Conservation (phyloP, 2,113 vertebrate species). For the Neolamprologus falcicula region DNA sequence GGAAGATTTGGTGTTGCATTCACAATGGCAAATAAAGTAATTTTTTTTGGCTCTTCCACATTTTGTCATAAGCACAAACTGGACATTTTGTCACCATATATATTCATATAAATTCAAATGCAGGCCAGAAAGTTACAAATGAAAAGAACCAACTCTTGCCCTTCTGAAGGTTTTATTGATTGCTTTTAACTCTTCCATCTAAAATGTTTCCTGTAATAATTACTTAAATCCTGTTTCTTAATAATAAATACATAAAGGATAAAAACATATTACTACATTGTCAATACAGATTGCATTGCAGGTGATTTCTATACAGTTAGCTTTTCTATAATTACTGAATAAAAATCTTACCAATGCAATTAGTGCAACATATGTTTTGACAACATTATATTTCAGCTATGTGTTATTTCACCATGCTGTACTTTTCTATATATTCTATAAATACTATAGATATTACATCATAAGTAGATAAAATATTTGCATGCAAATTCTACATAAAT, state of each 20-base stretch:
- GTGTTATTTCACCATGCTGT: neutral
- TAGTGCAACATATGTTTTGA: neutral
- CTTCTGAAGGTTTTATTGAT: slow-evolving; percentile 40
- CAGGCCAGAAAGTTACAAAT: neutral
- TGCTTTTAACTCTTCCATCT: neutral
- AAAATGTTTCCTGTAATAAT: neutral
- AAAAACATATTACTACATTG: neutral
- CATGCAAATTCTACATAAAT: neutral
- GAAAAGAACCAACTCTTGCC: neutral
- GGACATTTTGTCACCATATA: neutral
- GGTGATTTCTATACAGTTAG: neutral
- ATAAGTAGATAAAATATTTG: neutral
- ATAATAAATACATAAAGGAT: neutral
- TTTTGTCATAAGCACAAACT: neutral
- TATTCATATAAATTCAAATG: neutral
- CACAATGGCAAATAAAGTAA: neutral
- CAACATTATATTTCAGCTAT: neutral
- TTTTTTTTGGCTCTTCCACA: neutral
- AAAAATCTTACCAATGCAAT: neutral
- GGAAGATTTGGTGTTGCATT: neutral
- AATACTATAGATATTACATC: neutral
- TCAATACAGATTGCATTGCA: neutral
- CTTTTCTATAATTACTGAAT: neutral
- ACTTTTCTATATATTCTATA: neutral
- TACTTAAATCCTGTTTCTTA: neutral